A percentile compares a stretch with the other conserved stretches of the same genome.
Evolutionary conservation across 2,888 invertebrate genomes (phyloP).

Genomic region (Drosophila ezoana): DNA sequence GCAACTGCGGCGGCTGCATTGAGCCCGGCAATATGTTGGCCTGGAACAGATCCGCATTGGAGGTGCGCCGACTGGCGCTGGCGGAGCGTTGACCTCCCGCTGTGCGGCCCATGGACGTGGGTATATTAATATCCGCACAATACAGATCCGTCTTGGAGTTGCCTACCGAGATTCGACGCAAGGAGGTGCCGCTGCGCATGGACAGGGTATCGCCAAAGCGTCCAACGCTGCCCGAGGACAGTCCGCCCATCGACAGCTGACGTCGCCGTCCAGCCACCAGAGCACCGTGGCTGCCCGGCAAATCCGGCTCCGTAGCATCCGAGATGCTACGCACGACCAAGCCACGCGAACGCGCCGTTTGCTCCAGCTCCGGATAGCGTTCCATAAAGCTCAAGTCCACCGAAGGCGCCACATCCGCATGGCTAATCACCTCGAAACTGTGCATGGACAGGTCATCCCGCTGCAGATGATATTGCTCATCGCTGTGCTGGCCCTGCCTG

Average conservation of each 20-base stretch:
- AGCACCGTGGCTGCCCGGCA: conserved; percentile 37
- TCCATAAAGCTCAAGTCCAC: conserved; percentile 81
- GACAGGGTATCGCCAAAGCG: conserved; percentile 81
- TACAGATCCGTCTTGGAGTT: conserved; percentile 83
- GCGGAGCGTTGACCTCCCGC: conserved; percentile 72
- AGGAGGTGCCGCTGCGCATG: conserved; percentile 82
- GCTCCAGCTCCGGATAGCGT: conserved; percentile 81
- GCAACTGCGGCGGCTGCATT: conserved; percentile 64
- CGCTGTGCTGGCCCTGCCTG: conserved; percentile 85
- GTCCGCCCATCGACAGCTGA: conserved; percentile 80
- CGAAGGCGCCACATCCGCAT: conserved; percentile 68
- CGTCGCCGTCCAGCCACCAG: conserved; percentile 75
- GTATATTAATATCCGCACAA: conserved; percentile 84
- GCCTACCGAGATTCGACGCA: conserved; percentile 82
- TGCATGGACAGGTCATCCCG: conserved; percentile 76
- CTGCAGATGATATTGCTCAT: conserved; percentile 64
- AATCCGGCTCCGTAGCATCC: conserved; percentile 76
- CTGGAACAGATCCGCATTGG: conserved; percentile 79
- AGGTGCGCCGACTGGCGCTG: conserved; percentile 79
- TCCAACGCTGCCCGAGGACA: conserved; percentile 76
- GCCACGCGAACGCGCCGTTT: conserved; percentile 79
- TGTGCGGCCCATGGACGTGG: conserved; percentile 36
- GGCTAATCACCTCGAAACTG: conserved; percentile 72
- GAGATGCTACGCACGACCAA: conserved; percentile 83
- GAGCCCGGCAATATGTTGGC: conserved; percentile 66